Evolutionary conservation across 2,888 invertebrate genomes (phyloP).

Genomic region (Stictocephala bisonia): DNA sequence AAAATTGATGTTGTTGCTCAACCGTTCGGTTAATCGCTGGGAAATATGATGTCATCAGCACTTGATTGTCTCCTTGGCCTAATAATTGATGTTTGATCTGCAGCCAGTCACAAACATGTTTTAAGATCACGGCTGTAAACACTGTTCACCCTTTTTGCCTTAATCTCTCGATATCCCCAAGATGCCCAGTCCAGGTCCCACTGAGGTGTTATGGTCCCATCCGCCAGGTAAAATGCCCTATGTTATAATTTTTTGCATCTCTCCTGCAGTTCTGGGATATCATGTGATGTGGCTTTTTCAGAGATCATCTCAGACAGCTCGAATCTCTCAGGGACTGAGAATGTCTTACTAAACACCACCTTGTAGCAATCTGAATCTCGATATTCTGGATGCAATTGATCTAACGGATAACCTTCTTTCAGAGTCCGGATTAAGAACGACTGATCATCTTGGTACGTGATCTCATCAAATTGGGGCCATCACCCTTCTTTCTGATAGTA

Average conservation of each 20-base stretch:
- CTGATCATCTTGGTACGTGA: not conserved
- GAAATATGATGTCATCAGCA: not conserved
- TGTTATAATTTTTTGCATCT: not conserved
- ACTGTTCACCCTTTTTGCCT: slow-evolving; percentile 16
- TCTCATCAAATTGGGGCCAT: not conserved
- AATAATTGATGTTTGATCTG: not conserved
- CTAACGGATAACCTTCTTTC: not conserved
- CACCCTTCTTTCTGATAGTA: not conserved
- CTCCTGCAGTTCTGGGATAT: not conserved
- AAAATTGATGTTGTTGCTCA: not conserved
- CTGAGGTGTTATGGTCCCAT: not conserved
- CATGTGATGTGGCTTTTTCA: slow-evolving; percentile 12
- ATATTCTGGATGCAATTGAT: not conserved
- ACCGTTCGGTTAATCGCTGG: not conserved
- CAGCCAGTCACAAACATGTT: not conserved
- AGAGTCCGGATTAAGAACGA: not conserved
- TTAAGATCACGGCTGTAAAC: slow-evolving; percentile 2
- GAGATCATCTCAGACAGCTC: slow-evolving; percentile 18
- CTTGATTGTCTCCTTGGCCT: slow-evolving; percentile 13
- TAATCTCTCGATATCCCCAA: not conserved
- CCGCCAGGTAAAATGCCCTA: not conserved
- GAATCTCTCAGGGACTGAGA: slow-evolving; percentile 3
- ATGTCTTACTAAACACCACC: not conserved
- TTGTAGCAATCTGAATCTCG: not conserved
- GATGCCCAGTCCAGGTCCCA: not conserved